Conservation (phyloP, 2,888 invertebrate species). For the Drosophila longiperda region DNA sequence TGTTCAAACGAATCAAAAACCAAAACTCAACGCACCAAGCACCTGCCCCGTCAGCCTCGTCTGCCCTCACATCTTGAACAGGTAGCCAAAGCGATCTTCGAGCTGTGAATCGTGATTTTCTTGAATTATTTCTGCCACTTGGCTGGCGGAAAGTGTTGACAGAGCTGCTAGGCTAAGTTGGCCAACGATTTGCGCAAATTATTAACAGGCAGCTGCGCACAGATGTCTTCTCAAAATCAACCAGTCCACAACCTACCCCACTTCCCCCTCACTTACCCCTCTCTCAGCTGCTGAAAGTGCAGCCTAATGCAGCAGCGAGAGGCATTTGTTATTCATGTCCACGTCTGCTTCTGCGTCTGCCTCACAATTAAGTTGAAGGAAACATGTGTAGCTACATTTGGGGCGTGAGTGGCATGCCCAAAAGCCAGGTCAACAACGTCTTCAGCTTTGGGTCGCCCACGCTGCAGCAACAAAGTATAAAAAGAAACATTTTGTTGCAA, state of each 20-base stretch:
- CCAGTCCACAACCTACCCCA: background rate
- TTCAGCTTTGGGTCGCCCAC: conserved; percentile 45
- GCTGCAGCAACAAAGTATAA: conserved; percentile 14
- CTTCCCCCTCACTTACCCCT: too few relatives aligned
- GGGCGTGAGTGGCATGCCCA: conserved; percentile 54
- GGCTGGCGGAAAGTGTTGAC: conserved; percentile 19
- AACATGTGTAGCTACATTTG: conserved; percentile 63
- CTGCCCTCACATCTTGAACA: conserved; percentile 18
- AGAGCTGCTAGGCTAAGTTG: conserved; percentile 23
- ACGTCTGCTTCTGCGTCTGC: conserved; percentile 31
- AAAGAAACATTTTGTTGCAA: background rate
- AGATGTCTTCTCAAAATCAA: conserved; percentile 19
- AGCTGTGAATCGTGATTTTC: conserved; percentile 75
- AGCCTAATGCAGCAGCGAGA: conserved; percentile 34
- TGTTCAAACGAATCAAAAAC: conserved; percentile 47
- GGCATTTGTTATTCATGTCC: conserved; percentile 59
- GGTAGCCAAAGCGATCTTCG: conserved; percentile 37
- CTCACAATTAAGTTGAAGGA: conserved; percentile 63
- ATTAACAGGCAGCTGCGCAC: conserved; percentile 44
- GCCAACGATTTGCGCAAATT: conserved; percentile 42
- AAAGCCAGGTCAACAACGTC: conserved; percentile 51
- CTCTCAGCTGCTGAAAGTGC: conserved; percentile 5
- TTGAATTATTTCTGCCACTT: conserved; percentile 71
- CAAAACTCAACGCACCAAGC: background rate
- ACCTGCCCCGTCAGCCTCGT: background rate